Conservation (phyloP, 2,797 vertebrate species). For the Anguilla marmorata region DNA sequence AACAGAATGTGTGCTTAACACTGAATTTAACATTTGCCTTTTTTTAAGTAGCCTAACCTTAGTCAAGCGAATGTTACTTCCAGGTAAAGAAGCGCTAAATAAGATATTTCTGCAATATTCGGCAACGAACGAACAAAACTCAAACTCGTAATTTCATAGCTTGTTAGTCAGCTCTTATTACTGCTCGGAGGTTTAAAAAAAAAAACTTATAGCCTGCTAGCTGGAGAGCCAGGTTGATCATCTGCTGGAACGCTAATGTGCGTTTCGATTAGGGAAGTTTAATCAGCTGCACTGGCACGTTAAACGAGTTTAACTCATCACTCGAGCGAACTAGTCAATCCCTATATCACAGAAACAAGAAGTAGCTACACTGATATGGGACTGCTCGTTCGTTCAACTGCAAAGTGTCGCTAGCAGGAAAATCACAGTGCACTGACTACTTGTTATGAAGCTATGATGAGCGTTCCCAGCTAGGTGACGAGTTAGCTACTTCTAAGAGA, state of each 20-base stretch:
- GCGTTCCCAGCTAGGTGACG: too few species aligned
- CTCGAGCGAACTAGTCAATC: not conserved
- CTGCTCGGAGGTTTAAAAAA: not conserved
- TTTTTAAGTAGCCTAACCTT: not conserved
- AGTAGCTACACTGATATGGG: not conserved
- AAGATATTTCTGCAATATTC: not conserved
- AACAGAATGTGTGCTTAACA: not conserved
- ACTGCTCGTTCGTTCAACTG: not conserved
- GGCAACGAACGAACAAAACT: not conserved
- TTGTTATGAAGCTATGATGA: too few species aligned
- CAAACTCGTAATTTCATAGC: not conserved
- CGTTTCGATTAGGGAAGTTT: not conserved
- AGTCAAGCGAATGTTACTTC: not conserved
- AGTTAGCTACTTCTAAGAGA: too few species aligned
- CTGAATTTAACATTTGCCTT: not conserved
- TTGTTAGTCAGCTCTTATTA: not conserved
- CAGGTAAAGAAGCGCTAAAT: not conserved
- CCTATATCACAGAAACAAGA: not conserved
- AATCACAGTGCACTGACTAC: too few species aligned
- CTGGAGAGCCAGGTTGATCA: not conserved
- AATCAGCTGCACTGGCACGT: not conserved
- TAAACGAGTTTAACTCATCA: not conserved
- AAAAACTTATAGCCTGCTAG: not conserved
- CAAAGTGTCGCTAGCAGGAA: too few species aligned
- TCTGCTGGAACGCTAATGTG: not conserved